Evolutionary conservation across 2,797 vertebrate genomes (phyloP).

Genomic region (Dallia pectoralis): DNA sequence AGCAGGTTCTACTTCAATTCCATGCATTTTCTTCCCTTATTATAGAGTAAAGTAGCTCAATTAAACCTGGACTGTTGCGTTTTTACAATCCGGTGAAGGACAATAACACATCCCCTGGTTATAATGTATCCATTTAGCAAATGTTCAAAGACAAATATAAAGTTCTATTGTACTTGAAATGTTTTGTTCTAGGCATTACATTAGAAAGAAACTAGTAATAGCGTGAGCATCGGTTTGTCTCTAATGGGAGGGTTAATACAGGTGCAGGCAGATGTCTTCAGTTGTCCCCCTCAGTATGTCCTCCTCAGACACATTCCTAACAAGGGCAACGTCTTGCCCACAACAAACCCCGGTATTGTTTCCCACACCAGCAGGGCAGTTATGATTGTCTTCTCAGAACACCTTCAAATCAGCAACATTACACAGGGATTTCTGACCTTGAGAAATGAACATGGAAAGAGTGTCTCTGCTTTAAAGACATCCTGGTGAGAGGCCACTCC

Average conservation of each 20-base stretch:
- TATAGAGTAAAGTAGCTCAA: conserved; percentile 85
- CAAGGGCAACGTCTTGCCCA: conserved; percentile 36
- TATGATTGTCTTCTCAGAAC: conserved; percentile 68
- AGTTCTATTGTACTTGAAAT: background rate
- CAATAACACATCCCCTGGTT: conserved; percentile 42
- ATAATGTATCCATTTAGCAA: conserved; percentile 46
- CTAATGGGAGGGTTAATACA: background rate
- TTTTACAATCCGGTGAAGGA: conserved; percentile 73
- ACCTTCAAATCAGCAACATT: conserved; percentile 66
- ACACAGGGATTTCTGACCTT: conserved; percentile 69
- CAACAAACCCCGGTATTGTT: conserved; percentile 37
- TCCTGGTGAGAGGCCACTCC: conserved; percentile 59
- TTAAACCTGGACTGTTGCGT: conserved; percentile 73
- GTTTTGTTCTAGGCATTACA: background rate
- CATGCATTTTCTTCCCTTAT: conserved; percentile 86
- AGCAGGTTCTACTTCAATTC: conserved; percentile 83
- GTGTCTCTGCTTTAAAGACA: conserved; percentile 63
- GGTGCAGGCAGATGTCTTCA: conserved; percentile 18
- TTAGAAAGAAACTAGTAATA: background rate
- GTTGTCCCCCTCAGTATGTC: conserved; percentile 20
- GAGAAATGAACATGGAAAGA: conserved; percentile 73
- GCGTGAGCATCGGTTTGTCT: background rate
- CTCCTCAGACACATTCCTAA: conserved; percentile 51
- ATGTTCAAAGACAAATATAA: conserved; percentile 43
- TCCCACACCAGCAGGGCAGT: conserved; percentile 59